Base-by-base conservation (phyloP, 2,113 vertebrate genomes). In the Amblyopsis rosae region DNA sequence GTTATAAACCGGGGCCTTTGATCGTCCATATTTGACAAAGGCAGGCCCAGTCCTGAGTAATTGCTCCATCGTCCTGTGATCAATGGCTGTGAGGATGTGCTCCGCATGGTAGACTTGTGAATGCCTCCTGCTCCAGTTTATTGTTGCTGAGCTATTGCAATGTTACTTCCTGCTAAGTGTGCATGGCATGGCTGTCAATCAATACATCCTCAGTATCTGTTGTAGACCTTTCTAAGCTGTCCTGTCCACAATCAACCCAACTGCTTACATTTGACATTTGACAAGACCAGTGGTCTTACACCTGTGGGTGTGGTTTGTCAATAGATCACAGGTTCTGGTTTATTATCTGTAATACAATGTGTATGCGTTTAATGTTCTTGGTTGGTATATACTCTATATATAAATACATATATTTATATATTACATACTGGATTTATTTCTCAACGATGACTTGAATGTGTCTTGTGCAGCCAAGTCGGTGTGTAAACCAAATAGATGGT, bases 401-500 rank as follows among this genome's bases (percentile, higher is more conserved):
- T 26, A 26, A 26, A 26, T 26, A 26, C 26, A 63, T 4, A 0
- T 54, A 55, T 4, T 9, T 10, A 6, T n/a, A 46, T 73, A 33
- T 16, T 1, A 67, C 26, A 26, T 26, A 26, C 26, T 26, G 26
- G 2, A 26, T 26, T 26, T 26, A 26, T 26, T 26, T 26, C 26
- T 26, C 26, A 26, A 26, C 26, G 3, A 26, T 26, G 26, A 26
- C 35, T 41, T 41, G 5, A 41, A 41, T 41, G 17, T 71, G 62
- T 78, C 8, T 65, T 54, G 8, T 80, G 50, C 55, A 93, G 93
- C 87, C 87, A 0, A 93, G 89, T 84, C 89, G 93, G 11, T 93
- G 92, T 17, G 86, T 91, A 82, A 94, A 94, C 80, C 91, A 93
- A 85, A 93, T 94, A 3, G 92, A 92, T 1, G 85, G 82, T 3